These are phyloP conservation scores for Talpa occidentalis DNA, from an alignment of 2,113 vertebrate genomes.

Conservation along the genomic window DNA sequence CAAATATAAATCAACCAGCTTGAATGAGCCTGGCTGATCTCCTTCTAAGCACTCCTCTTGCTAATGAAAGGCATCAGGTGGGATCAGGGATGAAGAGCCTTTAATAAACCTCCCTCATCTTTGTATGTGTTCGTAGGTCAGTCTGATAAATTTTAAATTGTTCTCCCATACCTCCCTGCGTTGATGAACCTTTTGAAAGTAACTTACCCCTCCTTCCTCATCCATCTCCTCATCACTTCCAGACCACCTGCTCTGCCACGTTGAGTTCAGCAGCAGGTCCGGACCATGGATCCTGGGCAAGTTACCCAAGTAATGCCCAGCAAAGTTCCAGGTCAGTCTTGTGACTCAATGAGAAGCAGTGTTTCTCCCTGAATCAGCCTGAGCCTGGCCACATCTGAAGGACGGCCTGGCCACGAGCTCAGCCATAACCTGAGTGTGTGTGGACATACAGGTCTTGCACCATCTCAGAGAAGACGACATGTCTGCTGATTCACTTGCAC, in stretches of 20 bases:
- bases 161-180: background rate
- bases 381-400: conserved; percentile 83
- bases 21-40: background rate
- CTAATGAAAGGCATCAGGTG: background rate
- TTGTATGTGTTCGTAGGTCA: background rate
- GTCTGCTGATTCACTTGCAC: conserved; percentile 78
- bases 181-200: conserved; percentile 20
- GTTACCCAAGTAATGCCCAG: conserved; percentile 76
- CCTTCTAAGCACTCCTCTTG: background rate
- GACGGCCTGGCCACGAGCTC: background rate
- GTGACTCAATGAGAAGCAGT: conserved; percentile 77
- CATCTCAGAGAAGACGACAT: conserved; percentile 47
- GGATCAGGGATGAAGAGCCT: background rate
- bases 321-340: conserved; percentile 69
- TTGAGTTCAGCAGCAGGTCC: conserved; percentile 27
- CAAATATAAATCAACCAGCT: background rate
- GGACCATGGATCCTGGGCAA: background rate
- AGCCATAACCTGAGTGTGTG: background rate
- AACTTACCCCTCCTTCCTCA: background rate
- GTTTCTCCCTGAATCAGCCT: conserved; percentile 84
- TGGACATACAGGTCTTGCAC: conserved; percentile 34
- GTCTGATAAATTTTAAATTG: background rate
- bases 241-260: conserved; percentile 34
- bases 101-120: background rate
- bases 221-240: background rate